phyloP scores from a whole-genome alignment of 92 coral and sea anemone species.

The Porites lobata region DNA sequence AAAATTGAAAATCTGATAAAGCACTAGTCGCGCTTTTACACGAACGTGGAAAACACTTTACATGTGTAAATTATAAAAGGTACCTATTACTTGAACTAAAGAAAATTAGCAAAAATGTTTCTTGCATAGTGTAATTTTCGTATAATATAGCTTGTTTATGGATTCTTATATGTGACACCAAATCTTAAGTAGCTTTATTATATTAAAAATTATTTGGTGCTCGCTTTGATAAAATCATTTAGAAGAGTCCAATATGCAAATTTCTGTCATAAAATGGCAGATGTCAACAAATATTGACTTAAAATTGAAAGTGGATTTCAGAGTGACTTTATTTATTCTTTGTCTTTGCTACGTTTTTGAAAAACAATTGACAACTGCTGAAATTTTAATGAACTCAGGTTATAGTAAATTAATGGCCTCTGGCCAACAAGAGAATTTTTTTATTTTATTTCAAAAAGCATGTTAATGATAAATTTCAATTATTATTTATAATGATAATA shows the following conservation, averaged over 20 bases:
- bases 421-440: not conserved
- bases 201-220: not conserved
- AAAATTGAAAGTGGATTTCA: not conserved
- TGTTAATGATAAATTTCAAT: too few species aligned
- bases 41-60: not conserved
- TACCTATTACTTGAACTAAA: not conserved
- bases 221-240: not conserved
- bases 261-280: not conserved
- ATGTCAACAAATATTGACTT: constrained; percentile 41
- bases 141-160: not conserved
- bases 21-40: not conserved
- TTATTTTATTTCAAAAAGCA: too few species aligned
- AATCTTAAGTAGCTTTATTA: not conserved
- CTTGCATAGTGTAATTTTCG: not conserved
- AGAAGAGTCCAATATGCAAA: constrained; percentile 14
- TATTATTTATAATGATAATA: too few species aligned
- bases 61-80: not conserved
- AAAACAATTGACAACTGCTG: constrained; percentile 9
- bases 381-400: not conserved
- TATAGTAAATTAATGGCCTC: not conserved
- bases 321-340: not conserved
- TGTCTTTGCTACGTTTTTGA: constrained; percentile 18
- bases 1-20: not conserved
- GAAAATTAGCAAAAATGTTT: not conserved
- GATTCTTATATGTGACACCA: not conserved